These are phyloP conservation scores for Solen grandis DNA, from an alignment of 1,140 invertebrate species.

Conservation along the genomic window DNA sequence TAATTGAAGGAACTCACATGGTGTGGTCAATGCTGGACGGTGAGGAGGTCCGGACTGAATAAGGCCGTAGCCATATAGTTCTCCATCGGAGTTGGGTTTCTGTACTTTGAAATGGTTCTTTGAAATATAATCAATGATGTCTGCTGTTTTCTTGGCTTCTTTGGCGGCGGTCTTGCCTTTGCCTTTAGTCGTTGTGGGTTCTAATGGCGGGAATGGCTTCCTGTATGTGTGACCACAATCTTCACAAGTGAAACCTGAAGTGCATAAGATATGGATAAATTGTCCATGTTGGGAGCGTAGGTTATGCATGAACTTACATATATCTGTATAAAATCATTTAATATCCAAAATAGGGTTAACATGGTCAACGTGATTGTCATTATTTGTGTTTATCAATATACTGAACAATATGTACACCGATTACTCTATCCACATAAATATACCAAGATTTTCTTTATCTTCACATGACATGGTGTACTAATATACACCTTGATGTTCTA, in stretches of 20 bases:
- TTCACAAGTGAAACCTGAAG: constrained; percentile 59
- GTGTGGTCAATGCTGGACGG: constrained; percentile 69
- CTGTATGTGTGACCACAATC: constrained; percentile 73
- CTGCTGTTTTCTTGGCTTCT: constrained; percentile 6
- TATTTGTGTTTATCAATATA: no score
- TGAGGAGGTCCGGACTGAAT: constrained; percentile 68
- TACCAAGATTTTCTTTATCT: no score
- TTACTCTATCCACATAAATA: no score
- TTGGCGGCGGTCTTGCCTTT: not conserved
- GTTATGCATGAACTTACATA: no score
- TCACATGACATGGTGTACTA: no score
- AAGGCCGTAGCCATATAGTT: constrained; percentile 72
- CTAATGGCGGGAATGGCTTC: constrained; percentile 67
- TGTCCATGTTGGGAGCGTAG: no score
- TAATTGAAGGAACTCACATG: constrained; percentile 69
- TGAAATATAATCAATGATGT: constrained; percentile 73
- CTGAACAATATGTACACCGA: no score
- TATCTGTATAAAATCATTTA: no score
- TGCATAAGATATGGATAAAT: not conserved
- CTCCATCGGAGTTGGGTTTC: constrained; percentile 61
- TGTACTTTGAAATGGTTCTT: constrained; percentile 64
- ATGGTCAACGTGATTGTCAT: no score
- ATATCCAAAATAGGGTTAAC: no score
- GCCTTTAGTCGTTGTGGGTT: no score
- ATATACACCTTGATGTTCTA: no score